Conservation (phyloP, 2,888 invertebrate genomes). For the Celastrina argiolus region DNA sequence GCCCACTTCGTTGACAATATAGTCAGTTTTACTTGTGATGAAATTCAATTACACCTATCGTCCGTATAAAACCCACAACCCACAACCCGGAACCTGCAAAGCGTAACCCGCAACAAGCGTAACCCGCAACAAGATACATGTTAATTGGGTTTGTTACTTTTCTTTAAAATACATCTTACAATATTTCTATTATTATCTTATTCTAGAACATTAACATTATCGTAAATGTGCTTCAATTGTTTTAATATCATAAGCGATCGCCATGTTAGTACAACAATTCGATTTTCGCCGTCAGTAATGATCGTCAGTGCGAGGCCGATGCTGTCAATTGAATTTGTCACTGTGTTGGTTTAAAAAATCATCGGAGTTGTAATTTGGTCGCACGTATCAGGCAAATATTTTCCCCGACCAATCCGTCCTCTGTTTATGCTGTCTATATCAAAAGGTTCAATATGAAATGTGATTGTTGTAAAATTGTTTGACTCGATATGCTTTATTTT, state of each 20-base stretch:
- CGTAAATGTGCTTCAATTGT: neutral
- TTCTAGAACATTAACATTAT: neutral
- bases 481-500: slow-evolving; percentile 10
- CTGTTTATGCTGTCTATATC: slow-evolving; percentile 24
- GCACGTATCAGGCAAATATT: slow-evolving; percentile 30
- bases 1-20: too few relatives aligned
- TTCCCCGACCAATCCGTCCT: slow-evolving; percentile 28
- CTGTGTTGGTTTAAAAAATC: slow-evolving; percentile 35
- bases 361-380: slow-evolving; percentile 32
- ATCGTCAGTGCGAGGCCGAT: slow-evolving; percentile 38
- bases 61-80: too few relatives aligned
- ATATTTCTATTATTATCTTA: too few relatives aligned
- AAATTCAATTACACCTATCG: too few relatives aligned
- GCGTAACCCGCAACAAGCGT: too few relatives aligned
- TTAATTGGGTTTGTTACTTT: too few relatives aligned
- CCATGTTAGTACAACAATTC: slow-evolving; percentile 35
- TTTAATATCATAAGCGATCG: neutral
- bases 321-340: slow-evolving; percentile 35
- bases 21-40: too few relatives aligned
- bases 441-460: slow-evolving; percentile 20
- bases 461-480: slow-evolving; percentile 29
- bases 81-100: too few relatives aligned
- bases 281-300: slow-evolving; percentile 54
- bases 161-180: too few relatives aligned
- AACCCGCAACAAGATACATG: too few relatives aligned